A percentile compares a stretch with the other conserved stretches of the same genome.
phyloP scores from a whole-genome alignment of 2,797 vertebrate genomes.

The Crenichthys baileyi region DNA sequence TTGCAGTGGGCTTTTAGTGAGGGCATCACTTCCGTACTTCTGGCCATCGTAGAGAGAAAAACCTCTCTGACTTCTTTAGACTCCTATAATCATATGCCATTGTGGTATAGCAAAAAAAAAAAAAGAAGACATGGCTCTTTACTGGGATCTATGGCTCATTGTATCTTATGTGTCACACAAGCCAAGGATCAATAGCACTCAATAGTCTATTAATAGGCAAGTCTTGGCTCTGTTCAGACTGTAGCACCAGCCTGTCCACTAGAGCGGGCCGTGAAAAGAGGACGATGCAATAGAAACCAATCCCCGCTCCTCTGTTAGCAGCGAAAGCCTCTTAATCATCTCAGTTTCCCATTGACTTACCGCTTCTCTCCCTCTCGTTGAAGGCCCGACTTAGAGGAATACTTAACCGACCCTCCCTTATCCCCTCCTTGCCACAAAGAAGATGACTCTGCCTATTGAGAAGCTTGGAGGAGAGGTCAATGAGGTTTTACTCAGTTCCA shows the following conservation, averaged over 20 bases:
- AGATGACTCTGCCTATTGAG: slow-evolving; percentile 68
- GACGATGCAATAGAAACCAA: slow-evolving; percentile 82
- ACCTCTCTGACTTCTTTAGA: slow-evolving; percentile 63
- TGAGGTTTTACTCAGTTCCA: slow-evolving; percentile 50
- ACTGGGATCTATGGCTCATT: slow-evolving; percentile 84
- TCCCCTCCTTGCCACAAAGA: slow-evolving; percentile 49
- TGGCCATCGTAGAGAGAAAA: slow-evolving; percentile 59
- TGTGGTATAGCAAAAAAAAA: slow-evolving; percentile 83
- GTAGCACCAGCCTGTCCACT: slow-evolving; percentile 76
- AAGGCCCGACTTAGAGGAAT: slow-evolving; percentile 69
- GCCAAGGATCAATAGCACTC: slow-evolving; percentile 84
- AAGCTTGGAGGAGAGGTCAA: slow-evolving; percentile 66
- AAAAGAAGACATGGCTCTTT: slow-evolving; percentile 76
- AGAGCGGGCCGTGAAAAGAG: slow-evolving; percentile 78
- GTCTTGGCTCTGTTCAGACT: slow-evolving; percentile 77
- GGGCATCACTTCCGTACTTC: slow-evolving; percentile 55
- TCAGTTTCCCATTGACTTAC: slow-evolving; percentile 84
- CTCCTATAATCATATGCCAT: slow-evolving; percentile 85
- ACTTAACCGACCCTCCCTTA: slow-evolving; percentile 60
- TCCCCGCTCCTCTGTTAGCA: slow-evolving; percentile 83
- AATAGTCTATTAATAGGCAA: slow-evolving; percentile 88
- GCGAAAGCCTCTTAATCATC: slow-evolving; percentile 88
- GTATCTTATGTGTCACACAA: slow-evolving; percentile 84
- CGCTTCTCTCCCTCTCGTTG: slow-evolving; percentile 67
- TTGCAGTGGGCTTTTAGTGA: slow-evolving; percentile 72